Conservation (phyloP, 2,113 vertebrate genomes). For the Triplophysa siluroides region DNA sequence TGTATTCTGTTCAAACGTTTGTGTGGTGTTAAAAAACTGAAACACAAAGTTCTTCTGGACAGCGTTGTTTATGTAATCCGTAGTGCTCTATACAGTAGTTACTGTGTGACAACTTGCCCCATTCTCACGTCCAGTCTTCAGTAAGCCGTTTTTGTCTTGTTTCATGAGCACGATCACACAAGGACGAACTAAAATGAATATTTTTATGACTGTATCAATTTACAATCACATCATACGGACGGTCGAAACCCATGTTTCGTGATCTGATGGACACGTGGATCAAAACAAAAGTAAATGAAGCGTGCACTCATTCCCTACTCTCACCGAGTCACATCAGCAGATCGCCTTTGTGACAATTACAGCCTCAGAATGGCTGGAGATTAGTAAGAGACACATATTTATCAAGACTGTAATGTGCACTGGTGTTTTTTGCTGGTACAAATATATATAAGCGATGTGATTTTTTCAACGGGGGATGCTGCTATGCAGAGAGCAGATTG, state of each 20-base stretch:
- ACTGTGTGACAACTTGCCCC: too few species aligned
- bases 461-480: not conserved
- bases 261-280: conserved; percentile 32
- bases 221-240: not conserved
- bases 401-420: conserved; percentile 24
- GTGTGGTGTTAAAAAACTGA: too few species aligned
- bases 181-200: too few species aligned
- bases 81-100: too few species aligned
- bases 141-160: too few species aligned
- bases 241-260: not conserved
- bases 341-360: conserved; percentile 29
- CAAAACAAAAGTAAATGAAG: conserved; percentile 43
- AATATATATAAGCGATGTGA: not conserved
- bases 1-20: too few species aligned
- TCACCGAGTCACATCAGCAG: conserved; percentile 8
- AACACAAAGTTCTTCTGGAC: too few species aligned
- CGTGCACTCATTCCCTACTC: conserved; percentile 13
- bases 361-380: not conserved
- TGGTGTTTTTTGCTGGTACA: not conserved
- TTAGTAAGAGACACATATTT: conserved; percentile 13
- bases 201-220: too few species aligned
- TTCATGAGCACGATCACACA: too few species aligned
- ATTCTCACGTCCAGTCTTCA: too few species aligned
- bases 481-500: not conserved
- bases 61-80: too few species aligned